Base-by-base conservation (phyloP, 1,140 invertebrate genomes). In the Popillia japonica region DNA sequence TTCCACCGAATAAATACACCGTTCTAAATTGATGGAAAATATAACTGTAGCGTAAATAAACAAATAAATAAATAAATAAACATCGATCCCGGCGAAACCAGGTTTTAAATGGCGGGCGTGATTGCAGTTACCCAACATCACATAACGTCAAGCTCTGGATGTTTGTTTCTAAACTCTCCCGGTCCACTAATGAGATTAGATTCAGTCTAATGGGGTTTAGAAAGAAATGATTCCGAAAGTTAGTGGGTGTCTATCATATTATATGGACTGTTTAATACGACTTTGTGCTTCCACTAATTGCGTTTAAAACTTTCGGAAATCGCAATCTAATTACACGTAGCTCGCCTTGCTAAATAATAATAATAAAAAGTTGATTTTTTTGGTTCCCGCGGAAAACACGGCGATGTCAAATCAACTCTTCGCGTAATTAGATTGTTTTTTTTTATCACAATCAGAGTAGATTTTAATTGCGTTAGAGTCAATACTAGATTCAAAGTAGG, bases 141-240 rank as follows among this genome's bases (percentile, higher is more conserved):
- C 44, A 22, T 64, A 4, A 23, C 11, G 17, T n/a, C 61, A 20
- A 20, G n/a, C n/a, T n/a, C 11, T n/a, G 61, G 10, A 64, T 64
- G 61, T 64, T 64, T 64, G 61, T 64, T 64, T 64, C 61, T 64
- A 64, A 64, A 64, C 61, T 64, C n/a, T 27, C 61, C 17, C 61
- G 44, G 44, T 64, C 61, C 61, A 27, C 17, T 64, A 64, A 64
- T 64, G 61, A 64, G 61, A 64, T 64, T 64, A 64, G 61, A 64
- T 20, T 64, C 61, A 64, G 6, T 64, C 17, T 64, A 27, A 64
- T 27, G 61, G 17, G 61, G 17, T 64, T 64, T 6, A n/a, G 61
- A 27, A 64, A 64, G 61, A 64, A 64, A 64, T 64, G 61, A 64
- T 64, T 64, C 22, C 23, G 61, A 64, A 64, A 11, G 20, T 64